A percentile compares a stretch with the other conserved stretches of the same genome.
phyloP scores from a whole-genome alignment of 37 sponge, comb jelly and placozoan genomes.

The Ephydatia muelleri region DNA sequence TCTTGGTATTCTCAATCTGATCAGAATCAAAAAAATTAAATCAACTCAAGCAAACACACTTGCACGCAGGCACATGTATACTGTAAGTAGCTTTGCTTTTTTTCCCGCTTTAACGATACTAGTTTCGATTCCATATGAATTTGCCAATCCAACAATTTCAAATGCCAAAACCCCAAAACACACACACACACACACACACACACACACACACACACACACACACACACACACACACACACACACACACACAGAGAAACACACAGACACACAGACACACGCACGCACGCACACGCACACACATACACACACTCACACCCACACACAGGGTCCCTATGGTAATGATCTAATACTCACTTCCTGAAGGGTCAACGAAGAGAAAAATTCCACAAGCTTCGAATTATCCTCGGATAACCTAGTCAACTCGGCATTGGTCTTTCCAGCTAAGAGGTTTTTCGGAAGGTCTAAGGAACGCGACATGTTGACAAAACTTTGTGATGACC shows the following conservation, averaged over 20 bases:
- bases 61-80: too few species aligned
- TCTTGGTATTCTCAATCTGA: conserved; percentile 3
- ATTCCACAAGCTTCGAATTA: conserved; percentile 40
- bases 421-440: background rate
- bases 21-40: background rate
- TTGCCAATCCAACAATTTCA: too few species aligned
- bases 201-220: too few species aligned
- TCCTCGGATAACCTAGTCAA: conserved; percentile 13
- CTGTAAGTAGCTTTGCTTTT: too few species aligned
- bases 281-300: background rate
- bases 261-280: background rate
- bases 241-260: conserved; percentile 8
- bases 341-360: conserved; percentile 31
- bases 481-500: too few species aligned
- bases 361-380: conserved; percentile 40
- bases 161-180: too few species aligned
- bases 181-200: conserved; percentile 5
- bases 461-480: too few species aligned
- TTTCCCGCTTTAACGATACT: too few species aligned
- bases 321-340: background rate
- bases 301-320: conserved; percentile 12
- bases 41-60: too few species aligned
- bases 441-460: background rate
- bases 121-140: too few species aligned
- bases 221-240: conserved; percentile 19